Conservation (phyloP, 2,797 vertebrate species). For the Hoplostethus mediterraneus region DNA sequence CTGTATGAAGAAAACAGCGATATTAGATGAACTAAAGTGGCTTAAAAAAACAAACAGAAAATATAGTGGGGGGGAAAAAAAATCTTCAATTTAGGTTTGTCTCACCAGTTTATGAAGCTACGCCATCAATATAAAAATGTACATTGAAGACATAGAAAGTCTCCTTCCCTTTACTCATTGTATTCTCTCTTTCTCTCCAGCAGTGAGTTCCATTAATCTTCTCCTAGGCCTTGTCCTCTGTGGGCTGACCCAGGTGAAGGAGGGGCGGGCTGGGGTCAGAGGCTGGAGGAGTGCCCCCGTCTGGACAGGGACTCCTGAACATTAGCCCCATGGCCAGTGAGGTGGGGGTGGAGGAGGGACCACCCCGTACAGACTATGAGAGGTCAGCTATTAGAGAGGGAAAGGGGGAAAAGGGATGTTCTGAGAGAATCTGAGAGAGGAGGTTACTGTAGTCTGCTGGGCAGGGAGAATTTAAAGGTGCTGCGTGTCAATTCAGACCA, state of each 20-base stretch:
- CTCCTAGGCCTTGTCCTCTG: conserved; percentile 76
- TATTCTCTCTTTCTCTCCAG: conserved; percentile 7
- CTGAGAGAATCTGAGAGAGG: conserved; percentile 26
- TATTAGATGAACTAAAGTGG: conserved; percentile 31
- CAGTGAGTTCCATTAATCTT: conserved; percentile 84
- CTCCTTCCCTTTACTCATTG: conserved; percentile 7
- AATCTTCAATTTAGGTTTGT: background rate
- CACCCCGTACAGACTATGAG: conserved; percentile 56
- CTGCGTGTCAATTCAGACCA: background rate
- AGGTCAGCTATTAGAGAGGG: conserved; percentile 46
- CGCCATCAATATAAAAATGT: conserved; percentile 18
- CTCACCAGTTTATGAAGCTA: background rate
- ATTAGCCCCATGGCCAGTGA: conserved; percentile 78
- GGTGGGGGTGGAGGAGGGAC: conserved; percentile 52
- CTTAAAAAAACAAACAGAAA: conserved; percentile 20
- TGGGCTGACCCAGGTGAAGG: conserved; percentile 81
- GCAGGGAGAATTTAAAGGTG: background rate
- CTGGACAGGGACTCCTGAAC: conserved; percentile 73
- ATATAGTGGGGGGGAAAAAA: conserved; percentile 7
- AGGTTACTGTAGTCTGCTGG: background rate
- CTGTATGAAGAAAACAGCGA: conserved; percentile 68
- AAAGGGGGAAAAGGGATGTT: conserved; percentile 44
- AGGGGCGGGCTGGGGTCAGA: conserved; percentile 73
- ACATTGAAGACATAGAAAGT: background rate
- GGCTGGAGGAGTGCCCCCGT: conserved; percentile 73